Base-by-base conservation (phyloP, 2,888 invertebrate genomes). In the Drosophila conformis region DNA sequence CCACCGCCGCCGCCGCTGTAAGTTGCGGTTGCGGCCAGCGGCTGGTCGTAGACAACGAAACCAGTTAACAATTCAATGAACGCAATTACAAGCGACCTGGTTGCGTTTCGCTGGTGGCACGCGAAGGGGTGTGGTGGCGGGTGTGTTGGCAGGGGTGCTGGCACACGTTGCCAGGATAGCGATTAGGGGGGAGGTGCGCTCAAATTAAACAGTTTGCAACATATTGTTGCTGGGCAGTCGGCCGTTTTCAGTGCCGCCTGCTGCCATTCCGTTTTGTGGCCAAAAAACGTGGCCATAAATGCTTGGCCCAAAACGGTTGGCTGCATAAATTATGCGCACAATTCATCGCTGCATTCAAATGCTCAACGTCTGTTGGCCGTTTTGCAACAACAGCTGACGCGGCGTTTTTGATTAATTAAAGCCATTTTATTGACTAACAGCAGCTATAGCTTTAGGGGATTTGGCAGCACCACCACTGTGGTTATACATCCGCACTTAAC, bases 41-140 rank as follows among this genome's bases (percentile, higher is more conserved):
- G 67, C 68, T 75, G 67, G 57, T 53, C 68, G 66, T 74, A 80
- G 86, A 85, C 83, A 80, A 79, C 80, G 79, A 73, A 71, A 74
- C 80, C 82, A 78, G 87, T 87, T 90, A 87, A 89, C 90, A 90
- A 86, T 87, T 87, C 90, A 87, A 87, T 87, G 90, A 90, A 89
- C 89, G 87, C 87, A 87, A 87, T 87, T 87, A 89, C 87, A 73
- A 73, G 69, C 71, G 63, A 59, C 62, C 78, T 74, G 69, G 62
- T 67, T 72, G 76, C 56, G 61, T 62, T 42, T 27, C 1, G 15
- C 25, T 8, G 31, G 21, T 42, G 35, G 21, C 18, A 31, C 7
- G 38, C 13, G 29, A 5, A 25, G 46, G 1, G 15, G 15, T 46
- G 46, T 25, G 25, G 15, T 15, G 25, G 4, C 25, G 8, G 25